Base-by-base conservation (phyloP, 1,140 invertebrate genomes). In the Acromyrmex echinatior region DNA sequence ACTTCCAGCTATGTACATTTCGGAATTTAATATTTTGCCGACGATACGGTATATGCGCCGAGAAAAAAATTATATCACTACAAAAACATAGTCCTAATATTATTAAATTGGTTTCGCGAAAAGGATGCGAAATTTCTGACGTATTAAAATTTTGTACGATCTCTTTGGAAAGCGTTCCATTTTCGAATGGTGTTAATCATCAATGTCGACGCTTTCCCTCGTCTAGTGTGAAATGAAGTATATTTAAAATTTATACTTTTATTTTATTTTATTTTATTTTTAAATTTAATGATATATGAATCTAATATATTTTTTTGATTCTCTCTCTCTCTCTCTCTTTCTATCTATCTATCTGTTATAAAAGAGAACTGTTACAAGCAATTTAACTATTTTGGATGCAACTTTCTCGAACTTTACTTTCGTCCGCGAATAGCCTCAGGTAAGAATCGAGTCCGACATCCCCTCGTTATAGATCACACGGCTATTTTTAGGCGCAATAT, bases 21-120 rank as follows among this genome's bases (percentile, higher is more conserved):
- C 16, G 58, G 25, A 65, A 65, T 78, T 45, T 25, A 14, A 63
- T 14, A 45, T 63, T 78, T 28, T 49, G 58, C 4, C 58, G 39
- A 78, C 35, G 35, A 63, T 5, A 21, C 16, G 39, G 10, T 49
- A 78, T 49, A 65, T 49, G 35, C 39, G 35, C 16, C 21, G 16
- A 56, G 28, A 21, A 49, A 65, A 65, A 35, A 65, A 49, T 49
- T n/a, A 39, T 39, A 63, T 78, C 58, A 78, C 35, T 12, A n/a
- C 73, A 39, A 21, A 78, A 78, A 65, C 1, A 12, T 63, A 63
- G 16, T 39, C 21, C 58, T 78, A 58, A 28, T 21, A 49, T 78
- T 63, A 63, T 76, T 21, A 78, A 63, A 78, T 35, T 78, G 39
- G 39, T 78, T 65, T 78, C 10, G 25, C 76, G 58, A 63, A 63